phyloP scores from a whole-genome alignment of 2,797 vertebrate species.

The Lates japonicus region DNA sequence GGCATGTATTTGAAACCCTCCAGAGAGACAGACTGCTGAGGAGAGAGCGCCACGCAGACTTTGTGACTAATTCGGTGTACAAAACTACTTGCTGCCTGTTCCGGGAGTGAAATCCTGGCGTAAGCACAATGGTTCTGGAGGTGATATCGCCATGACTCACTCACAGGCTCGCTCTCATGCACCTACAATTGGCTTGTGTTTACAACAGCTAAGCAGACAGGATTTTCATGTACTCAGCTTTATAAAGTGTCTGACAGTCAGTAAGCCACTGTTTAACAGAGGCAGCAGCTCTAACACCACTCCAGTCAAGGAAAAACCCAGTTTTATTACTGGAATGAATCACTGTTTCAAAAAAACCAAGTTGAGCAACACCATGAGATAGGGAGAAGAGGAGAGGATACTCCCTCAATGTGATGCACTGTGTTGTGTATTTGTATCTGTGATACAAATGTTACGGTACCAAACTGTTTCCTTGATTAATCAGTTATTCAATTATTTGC shows the following conservation, averaged over 20 bases:
- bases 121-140: slow-evolving; percentile 48
- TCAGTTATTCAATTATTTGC: background rate
- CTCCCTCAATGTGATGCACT: background rate
- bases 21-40: background rate
- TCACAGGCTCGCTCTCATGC: slow-evolving; percentile 15
- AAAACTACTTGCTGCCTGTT: slow-evolving; percentile 41
- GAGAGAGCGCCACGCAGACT: background rate
- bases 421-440: background rate
- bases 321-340: slow-evolving; percentile 7
- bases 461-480: background rate
- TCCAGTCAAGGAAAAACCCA: background rate
- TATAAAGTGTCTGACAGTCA: slow-evolving; percentile 16
- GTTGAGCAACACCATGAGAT: background rate
- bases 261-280: slow-evolving; percentile 12
- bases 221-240: slow-evolving; percentile 37
- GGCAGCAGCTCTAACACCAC: slow-evolving; percentile 6
- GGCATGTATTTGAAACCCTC: slow-evolving; percentile 10
- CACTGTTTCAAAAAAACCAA: background rate
- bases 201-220: slow-evolving; percentile 39
- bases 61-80: slow-evolving; percentile 46
- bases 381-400: background rate
- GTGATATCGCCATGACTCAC: slow-evolving; percentile 70
- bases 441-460: background rate
- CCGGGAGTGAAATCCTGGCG: slow-evolving; percentile 52
- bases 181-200: slow-evolving; percentile 50